A percentile compares a stretch with the other conserved stretches of the same genome.
Conservation (phyloP, 1,140 invertebrate genomes). For the Meteorus sp. region DNA sequence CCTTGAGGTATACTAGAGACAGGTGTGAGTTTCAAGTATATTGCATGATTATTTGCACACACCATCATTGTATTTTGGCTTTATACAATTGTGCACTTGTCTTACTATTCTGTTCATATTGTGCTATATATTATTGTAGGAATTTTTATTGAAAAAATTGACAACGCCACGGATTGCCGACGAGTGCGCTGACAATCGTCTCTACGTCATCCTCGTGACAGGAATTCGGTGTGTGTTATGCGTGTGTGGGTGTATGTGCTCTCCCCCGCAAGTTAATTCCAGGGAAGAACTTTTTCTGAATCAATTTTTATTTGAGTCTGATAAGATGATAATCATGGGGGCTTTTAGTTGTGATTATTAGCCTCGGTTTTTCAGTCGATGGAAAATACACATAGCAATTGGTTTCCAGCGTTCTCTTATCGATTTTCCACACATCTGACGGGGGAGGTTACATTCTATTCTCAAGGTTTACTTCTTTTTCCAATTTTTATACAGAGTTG, state of each 20-base stretch:
- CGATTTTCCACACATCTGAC: constrained; percentile 25
- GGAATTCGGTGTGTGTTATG: no score
- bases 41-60: constrained; percentile 19
- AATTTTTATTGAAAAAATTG: no score
- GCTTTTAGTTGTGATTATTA: no score
- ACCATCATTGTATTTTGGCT: neutral
- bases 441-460: constrained; percentile 20
- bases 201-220: constrained; percentile 19
- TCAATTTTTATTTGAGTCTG: neutral
- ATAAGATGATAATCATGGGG: no score
- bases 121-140: no score
- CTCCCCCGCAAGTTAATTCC: no score
- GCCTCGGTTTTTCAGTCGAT: no score
- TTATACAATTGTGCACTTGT: no score
- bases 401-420: constrained; percentile 22
- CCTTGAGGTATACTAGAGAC: constrained; percentile 17
- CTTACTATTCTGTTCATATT: no score
- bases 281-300: no score
- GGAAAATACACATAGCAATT: constrained; percentile 6
- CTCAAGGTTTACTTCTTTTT: constrained; percentile 16
- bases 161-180: neutral
- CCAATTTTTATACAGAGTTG: constrained; percentile 3
- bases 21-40: constrained; percentile 34
- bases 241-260: no score
- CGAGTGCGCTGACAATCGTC: constrained; percentile 3